Evolutionary conservation across 2,888 invertebrate genomes (phyloP), one percentile per base, ranked within the genome.

Genomic region (Drosophila nr. fundita): DNA sequence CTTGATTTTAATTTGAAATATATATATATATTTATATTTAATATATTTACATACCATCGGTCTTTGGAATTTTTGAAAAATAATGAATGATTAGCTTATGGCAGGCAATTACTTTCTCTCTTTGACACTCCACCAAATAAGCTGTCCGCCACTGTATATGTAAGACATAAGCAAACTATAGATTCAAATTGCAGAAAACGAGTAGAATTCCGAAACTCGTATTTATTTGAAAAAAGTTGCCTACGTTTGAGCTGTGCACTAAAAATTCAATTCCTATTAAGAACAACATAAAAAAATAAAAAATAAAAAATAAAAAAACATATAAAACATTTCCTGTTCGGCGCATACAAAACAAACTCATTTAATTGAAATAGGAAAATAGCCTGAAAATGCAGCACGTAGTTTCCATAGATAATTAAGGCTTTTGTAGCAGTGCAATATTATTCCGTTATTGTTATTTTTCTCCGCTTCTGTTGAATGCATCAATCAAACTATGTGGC

Each of bases 351-450:
- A 57, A 65, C 30, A 54, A 30, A 59, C 48, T 29, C 62, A 81
- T 81, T 82, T 81, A 76, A 72, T 72, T 53, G 45, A 32, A 76
- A 72, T 85, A 21, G 45, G 60, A 68, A 70, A 68, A 67, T 50
- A 54, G 61, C 30, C 50, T 60, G 21, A 29, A 60, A 73, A 34
- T 66, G 60, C 60, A 73, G 53, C 65, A 66, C 53, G 63, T 59
- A 58, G 58, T 77, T 66, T 61, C 60, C 60, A 53, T 54, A 64
- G 82, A 63, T 67, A 66, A 65, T 60, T 40, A n/a, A 24, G 48
- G 11, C 38, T 49, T 58, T 45, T 42, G 36, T 49, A 34, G 32
- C 7, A 34, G 15, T 29, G 27, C 27, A 21, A 55, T 15, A 24
- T 30, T 65, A 27, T 59, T 32, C n/a, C 21, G 4, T 38, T 48